Base-by-base conservation (phyloP, 2,113 vertebrate species). In the Mustela lutreola region DNA sequence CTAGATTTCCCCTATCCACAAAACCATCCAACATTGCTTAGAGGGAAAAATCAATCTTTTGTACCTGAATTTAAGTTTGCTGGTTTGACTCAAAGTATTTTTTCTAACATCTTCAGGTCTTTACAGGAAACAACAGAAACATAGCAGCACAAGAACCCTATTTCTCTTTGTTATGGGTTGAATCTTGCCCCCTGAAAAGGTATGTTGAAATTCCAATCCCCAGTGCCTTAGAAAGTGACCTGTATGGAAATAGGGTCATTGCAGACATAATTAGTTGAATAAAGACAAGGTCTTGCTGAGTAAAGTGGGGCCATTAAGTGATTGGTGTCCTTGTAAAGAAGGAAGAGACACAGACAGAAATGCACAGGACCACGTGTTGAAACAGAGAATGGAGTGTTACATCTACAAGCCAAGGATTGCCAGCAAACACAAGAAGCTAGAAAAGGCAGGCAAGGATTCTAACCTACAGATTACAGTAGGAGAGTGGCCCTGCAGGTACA, bases 1-100 rank as follows among this genome's bases (percentile, higher is more conserved):
- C 97, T 96, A 96, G 96, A 97, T 96, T 97, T 97, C 70, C 95
- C 95, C 89, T 96, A 93, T 95, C 94, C 95, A 97, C 95, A 96
- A 89, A 95, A 95, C 92, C 95, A 97, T 94, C 94, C 87, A 94
- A 96, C 92, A 96, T 45, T 81, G 97, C 75, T 97, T 45, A 90
- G 62, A 97, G 96, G 93, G 67, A 79, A 62, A 73, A 84, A 98
- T 98, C 98, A 96, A 98, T 97, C 94, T 98, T 96, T 92, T 76
- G 45, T 84, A 92, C 92, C 87, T 95, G 92, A 92, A 96, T 96
- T 92, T 93, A 86, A 96, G 94, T 98, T 97, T 87, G 56, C 94
- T 96, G 70, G 42, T 76, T 91, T 87, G 75, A 95, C 58, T 97
- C 87, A 56, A 70, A 63, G 90, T 95, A 88, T 92, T 93, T 97